Evolutionary conservation across 2,888 invertebrate genomes (phyloP), one percentile per base, ranked within the genome.

Genomic region (Agrochola macilenta): DNA sequence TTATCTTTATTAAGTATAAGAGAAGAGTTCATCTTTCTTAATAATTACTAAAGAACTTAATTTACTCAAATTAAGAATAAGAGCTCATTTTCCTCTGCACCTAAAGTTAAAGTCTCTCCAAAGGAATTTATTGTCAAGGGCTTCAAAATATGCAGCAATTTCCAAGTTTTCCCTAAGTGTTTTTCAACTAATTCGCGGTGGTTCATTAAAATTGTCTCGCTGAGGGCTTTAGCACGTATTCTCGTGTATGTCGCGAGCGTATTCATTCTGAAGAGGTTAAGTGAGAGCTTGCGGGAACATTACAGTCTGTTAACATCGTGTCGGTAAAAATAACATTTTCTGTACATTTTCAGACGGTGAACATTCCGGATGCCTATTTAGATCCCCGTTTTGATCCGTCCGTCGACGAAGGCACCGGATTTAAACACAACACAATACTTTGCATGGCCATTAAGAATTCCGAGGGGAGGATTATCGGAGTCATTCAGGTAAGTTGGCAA

Each of bases 401-500:
- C 58, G 98, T 98, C 65, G 99, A 99, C 94, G 98, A 98, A 64
- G 98, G 97, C 73, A 97, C 98, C 61, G 97, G 97, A 81, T 99
- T 99, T 96, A 98, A 97, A 90, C 99, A 99, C 96, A 98, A 98
- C 92, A 98, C 98, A 84, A 98, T 99, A 88, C 97, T 99, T 52
- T 99, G 99, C 94, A 99, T 99, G 99, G 99, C 99, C 73, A 99
- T 99, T 91, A 99, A 99, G 96, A 99, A 99, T 95, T 99, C 99
- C 1, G 97, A 98, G 85, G 98, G 98, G 73, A 98, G 98, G 93
- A 99, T 99, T 88, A 98, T 99, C 91, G 99, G 99, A 75, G 99
- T 99, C 72, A 99, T 99, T 93, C 98, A 98, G 96, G 97, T 97
- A 91, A 93, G 89, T 72, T 73, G 43, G 39, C 61, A 30, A 69